phyloP scores from a whole-genome alignment of 2,888 invertebrate species.

The Yponomeuta malinellus region DNA sequence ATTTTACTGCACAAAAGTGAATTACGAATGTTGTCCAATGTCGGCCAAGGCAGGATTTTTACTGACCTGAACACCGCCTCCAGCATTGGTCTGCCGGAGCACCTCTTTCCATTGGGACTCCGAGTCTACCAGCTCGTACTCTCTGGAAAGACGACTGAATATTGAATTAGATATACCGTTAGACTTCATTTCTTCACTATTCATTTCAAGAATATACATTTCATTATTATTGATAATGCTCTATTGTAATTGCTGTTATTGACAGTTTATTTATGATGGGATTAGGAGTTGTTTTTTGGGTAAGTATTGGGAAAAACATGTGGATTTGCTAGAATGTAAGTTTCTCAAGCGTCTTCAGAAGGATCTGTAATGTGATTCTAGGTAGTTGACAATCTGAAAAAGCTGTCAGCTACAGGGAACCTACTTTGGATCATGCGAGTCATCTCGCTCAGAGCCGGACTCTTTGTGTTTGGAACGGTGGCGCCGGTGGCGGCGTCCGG shows the following conservation, averaged over 20 bases:
- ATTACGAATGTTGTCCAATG: not conserved
- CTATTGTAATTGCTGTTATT: no score
- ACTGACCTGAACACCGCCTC: constrained; percentile 64
- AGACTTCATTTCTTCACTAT: constrained; percentile 9
- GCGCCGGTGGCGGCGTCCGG: constrained; percentile 83
- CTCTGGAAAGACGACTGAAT: constrained; percentile 38
- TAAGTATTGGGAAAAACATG: no score
- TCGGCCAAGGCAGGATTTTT: not conserved
- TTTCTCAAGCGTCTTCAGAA: no score
- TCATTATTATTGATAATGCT: no score
- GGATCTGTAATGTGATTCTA: not conserved
- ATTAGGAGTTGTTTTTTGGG: no score
- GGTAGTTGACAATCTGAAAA: not conserved
- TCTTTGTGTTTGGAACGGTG: constrained; percentile 87
- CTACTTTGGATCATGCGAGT: constrained; percentile 46
- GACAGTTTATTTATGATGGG: no score
- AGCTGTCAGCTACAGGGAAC: not conserved
- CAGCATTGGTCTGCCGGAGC: constrained; percentile 80
- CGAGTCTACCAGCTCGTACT: constrained; percentile 87
- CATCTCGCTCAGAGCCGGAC: constrained; percentile 83
- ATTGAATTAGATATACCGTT: not conserved
- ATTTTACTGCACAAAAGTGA: not conserved
- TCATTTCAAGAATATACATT: not conserved
- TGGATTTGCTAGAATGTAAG: no score
- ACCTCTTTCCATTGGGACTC: constrained; percentile 93